Base-by-base conservation (phyloP, 1,140 invertebrate genomes). In the Zaprionus capensis region DNA sequence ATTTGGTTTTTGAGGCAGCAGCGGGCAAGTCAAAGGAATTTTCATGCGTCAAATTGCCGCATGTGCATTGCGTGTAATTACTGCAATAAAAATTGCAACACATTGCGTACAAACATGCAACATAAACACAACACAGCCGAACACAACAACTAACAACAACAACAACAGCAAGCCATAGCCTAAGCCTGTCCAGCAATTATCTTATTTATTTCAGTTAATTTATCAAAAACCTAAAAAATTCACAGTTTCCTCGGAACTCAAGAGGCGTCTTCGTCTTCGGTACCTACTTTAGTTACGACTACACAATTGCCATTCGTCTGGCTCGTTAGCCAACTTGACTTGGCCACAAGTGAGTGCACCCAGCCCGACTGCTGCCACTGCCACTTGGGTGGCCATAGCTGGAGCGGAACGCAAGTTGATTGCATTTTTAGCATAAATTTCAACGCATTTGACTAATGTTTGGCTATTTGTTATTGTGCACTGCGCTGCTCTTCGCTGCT, bases 361-460 rank as follows among this genome's bases (percentile, higher is more conserved):
- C 61, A 24, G 22, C 3, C 4, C 20, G 6, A n/a, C 14, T 17
- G 34, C 68, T 41, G 17, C n/a, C 9, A 53, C 67, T 53, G 75
- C 71, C 84, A 90, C 84, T 87, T 87, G 84, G 84, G 84, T 87
- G 84, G 78, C 69, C 75, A 64, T 79, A 72, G 85, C 70, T 88
- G 74, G 71, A 87, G 81, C 84, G 85, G 71, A 90, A 90, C 86
- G 82, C 86, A 72, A 90, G 82, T 77, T 91, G 85, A 90, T 90
- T 90, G 85, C 85, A 90, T 90, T 90, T 90, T 90, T 80, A 91
- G 85, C 85, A 90, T 90, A 90, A 90, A 90, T 90, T 90, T 90
- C 81, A 90, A 90, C 85, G 86, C 86, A 90, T 85, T 90, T 88
- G 85, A 88, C 85, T 88, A 88, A 88, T 88, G 85, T 85, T 68